These are phyloP conservation scores for Julus scandinavius DNA, from an alignment of 2,888 invertebrate genomes.

Conservation along the genomic window DNA sequence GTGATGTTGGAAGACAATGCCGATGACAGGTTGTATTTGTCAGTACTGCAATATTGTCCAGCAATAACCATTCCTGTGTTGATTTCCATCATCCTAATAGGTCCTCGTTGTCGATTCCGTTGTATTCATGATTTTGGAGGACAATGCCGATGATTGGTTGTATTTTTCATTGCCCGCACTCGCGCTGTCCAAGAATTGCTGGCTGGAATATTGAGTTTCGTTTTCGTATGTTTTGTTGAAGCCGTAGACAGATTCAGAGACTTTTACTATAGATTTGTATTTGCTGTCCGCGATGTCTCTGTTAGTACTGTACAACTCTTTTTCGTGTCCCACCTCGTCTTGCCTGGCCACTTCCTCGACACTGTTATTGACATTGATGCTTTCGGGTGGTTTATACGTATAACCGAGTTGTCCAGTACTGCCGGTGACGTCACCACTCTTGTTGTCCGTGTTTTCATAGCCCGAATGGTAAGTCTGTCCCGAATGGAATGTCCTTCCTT, in stretches of 20 bases:
- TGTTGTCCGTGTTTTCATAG: constrained; percentile 11
- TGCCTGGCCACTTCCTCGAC: neutral
- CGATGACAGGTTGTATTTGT: neutral
- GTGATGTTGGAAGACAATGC: too few relatives aligned
- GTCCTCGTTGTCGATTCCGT: neutral
- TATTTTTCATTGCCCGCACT: constrained; percentile 30
- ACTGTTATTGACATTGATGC: neutral
- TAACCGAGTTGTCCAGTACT: neutral
- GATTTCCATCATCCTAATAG: neutral
- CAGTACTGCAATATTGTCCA: neutral
- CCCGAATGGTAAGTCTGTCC: constrained; percentile 30
- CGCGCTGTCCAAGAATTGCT: neutral
- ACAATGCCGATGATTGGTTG: neutral
- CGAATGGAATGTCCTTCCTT: constrained; percentile 9
- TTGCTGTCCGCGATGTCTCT: constrained; percentile 32
- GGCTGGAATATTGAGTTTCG: neutral
- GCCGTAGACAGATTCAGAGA: constrained; percentile 16
- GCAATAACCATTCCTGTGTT: neutral
- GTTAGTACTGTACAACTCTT: constrained; percentile 38
- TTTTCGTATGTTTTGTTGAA: constrained; percentile 47
- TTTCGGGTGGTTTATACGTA: neutral
- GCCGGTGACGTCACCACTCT: neutral
- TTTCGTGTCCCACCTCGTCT: constrained; percentile 3
- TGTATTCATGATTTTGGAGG: neutral
- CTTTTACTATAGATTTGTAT: constrained; percentile 9